Conservation (phyloP, 2,888 invertebrate species). For the Scrobipalpa atriplicella region DNA sequence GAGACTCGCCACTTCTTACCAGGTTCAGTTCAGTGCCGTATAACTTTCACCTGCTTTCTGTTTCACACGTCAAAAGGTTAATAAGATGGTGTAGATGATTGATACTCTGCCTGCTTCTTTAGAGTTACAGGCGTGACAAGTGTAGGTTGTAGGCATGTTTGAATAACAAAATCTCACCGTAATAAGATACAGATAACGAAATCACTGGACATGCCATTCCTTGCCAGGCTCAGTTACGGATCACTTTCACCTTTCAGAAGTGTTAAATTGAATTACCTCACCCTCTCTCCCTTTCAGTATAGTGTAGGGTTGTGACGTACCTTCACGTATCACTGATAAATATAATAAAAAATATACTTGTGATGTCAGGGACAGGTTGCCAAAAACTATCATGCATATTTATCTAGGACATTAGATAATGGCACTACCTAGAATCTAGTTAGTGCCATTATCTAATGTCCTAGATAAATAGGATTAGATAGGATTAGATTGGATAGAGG, state of each 20-base stretch:
- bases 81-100: not conserved
- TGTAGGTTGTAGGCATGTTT: no score
- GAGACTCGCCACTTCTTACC: no score
- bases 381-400: not conserved
- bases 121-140: not conserved
- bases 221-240: slow-evolving; percentile 16
- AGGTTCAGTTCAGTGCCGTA: no score
- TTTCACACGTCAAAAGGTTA: no score
- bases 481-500: no score
- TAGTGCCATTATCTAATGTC: no score
- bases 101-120: not conserved
- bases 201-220: slow-evolving; percentile 15
- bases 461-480: no score
- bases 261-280: slow-evolving; percentile 29
- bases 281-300: slow-evolving; percentile 19
- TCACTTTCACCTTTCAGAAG: slow-evolving; percentile 28
- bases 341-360: not conserved
- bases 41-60: no score
- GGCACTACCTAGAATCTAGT: no score
- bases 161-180: not conserved
- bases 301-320: not conserved
- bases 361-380: not conserved
- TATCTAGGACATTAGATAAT: no score
- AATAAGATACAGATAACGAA: not conserved
- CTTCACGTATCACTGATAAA: not conserved